These are phyloP conservation scores for Gopherus evgoodei DNA, from an alignment of 2,113 vertebrate genomes.

Conservation along the genomic window DNA sequence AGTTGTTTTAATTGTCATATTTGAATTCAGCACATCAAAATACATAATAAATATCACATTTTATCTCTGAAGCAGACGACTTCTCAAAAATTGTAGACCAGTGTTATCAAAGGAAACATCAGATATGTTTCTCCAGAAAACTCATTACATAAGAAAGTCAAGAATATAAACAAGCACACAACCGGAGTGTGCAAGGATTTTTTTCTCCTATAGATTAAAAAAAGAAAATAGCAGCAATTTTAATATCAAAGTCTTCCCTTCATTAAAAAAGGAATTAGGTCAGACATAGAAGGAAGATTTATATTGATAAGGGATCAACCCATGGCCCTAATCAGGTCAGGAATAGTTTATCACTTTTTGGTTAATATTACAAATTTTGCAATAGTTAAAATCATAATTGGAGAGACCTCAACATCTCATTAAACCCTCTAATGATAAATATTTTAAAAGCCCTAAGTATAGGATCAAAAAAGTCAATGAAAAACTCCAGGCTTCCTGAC, in stretches of 20 bases:
- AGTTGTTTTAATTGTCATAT: too few relatives aligned
- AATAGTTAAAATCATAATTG: neutral
- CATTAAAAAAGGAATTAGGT: neutral
- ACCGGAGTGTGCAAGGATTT: neutral
- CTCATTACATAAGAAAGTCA: neutral
- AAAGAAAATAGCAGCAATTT: neutral
- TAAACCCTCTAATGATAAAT: neutral
- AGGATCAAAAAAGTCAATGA: too few relatives aligned
- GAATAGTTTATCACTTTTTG: neutral
- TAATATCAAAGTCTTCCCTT: neutral
- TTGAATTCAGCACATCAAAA: too few relatives aligned
- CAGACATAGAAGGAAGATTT: neutral
- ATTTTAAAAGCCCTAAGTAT: neutral
- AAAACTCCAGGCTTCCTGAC: neutral
- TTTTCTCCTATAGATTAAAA: neutral
- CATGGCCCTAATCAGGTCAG: neutral
- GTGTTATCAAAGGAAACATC: too few relatives aligned
- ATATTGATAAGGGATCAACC: neutral
- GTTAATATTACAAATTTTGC: neutral
- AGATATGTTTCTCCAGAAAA: too few relatives aligned
- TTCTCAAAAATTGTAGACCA: too few relatives aligned
- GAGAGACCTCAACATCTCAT: neutral
- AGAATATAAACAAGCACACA: neutral
- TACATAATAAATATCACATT: too few relatives aligned
- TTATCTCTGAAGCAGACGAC: too few relatives aligned